Conservation (phyloP, 2,797 vertebrate genomes). For the Chelidonichthys spinosus region DNA sequence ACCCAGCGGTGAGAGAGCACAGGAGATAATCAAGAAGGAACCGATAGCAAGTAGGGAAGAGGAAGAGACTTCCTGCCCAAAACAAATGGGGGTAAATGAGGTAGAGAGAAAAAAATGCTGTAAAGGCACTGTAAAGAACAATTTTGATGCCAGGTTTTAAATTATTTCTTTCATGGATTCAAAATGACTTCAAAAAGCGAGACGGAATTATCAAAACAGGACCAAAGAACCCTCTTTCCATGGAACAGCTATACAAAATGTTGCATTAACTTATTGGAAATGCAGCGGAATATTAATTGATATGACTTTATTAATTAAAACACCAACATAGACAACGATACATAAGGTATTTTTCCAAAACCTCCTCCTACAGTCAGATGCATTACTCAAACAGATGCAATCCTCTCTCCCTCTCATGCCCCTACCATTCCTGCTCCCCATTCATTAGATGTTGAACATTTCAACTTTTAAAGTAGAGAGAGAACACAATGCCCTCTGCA, state of each 20-base stretch:
- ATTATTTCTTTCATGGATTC: not conserved
- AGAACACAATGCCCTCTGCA: slow-evolving; percentile 54
- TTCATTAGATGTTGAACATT: slow-evolving; percentile 76
- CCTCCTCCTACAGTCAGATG: slow-evolving; percentile 1
- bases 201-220: not conserved
- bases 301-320: slow-evolving; percentile 9
- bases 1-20: slow-evolving; percentile 52
- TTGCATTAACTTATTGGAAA: not conserved
- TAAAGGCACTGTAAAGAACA: not conserved
- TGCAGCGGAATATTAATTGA: slow-evolving; percentile 1
- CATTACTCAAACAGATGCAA: slow-evolving; percentile 24
- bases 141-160: not conserved
- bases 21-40: slow-evolving; percentile 58
- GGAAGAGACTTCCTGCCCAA: not conserved
- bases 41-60: slow-evolving; percentile 12
- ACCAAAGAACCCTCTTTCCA: not conserved
- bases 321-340: slow-evolving; percentile 8
- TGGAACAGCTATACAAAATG: not conserved
- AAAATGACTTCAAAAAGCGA: not conserved
- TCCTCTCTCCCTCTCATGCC: slow-evolving; percentile 10
- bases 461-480: slow-evolving; percentile 72
- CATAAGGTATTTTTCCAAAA: not conserved
- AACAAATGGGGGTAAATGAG: not conserved
- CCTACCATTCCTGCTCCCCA: slow-evolving; percentile 35
- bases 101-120: not conserved